phyloP scores from a whole-genome alignment of 2,113 vertebrate genomes.

The Amblyornis subalaris region DNA sequence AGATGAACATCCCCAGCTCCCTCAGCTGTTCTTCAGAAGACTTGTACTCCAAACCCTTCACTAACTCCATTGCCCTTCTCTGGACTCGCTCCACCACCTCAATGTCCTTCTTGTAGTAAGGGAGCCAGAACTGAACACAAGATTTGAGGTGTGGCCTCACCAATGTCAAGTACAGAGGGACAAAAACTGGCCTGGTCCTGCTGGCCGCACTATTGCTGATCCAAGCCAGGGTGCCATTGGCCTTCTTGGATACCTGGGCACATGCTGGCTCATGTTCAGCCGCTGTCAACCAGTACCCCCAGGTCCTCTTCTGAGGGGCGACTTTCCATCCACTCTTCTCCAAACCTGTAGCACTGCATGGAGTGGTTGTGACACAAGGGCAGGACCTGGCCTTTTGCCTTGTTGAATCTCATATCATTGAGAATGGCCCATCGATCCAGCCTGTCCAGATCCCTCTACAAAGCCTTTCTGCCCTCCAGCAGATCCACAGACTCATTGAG shows the following conservation, averaged over 20 bases:
- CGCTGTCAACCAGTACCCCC: rapidly evolving
- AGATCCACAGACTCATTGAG: not conserved
- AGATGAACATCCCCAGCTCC: too few relatives aligned
- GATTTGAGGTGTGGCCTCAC: too few relatives aligned
- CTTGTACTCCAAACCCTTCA: too few relatives aligned
- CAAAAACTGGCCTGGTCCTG: not conserved
- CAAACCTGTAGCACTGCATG: not conserved
- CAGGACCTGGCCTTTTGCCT: not conserved
- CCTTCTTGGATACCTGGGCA: not conserved
- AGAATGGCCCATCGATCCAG: not conserved
- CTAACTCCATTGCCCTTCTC: too few relatives aligned
- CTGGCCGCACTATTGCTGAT: not conserved
- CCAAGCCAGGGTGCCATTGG: not conserved
- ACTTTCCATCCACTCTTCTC: not conserved
- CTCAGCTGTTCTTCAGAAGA: too few relatives aligned
- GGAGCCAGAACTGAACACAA: too few relatives aligned
- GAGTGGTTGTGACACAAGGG: not conserved
- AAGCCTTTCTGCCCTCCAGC: not conserved
- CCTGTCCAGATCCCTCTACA: not conserved
- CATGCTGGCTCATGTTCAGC: not conserved
- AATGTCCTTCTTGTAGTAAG: too few relatives aligned
- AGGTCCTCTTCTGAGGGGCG: not conserved
- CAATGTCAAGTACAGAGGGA: too few relatives aligned
- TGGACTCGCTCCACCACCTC: too few relatives aligned
- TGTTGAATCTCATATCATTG: not conserved